Conservation (phyloP, 2,113 vertebrate species). For the Oncorhynchus tshawytscha region DNA sequence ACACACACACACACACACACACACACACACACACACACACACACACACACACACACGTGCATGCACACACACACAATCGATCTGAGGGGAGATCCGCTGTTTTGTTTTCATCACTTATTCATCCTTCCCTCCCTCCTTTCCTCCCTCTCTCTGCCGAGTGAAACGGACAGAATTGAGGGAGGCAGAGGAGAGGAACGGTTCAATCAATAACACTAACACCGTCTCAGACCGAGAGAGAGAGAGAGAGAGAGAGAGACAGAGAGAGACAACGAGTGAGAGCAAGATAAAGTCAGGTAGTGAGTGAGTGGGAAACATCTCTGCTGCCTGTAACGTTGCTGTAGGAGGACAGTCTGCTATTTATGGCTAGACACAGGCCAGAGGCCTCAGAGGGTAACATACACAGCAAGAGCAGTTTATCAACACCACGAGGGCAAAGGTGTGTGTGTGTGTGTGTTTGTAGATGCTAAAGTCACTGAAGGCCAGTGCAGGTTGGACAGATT, state of each 20-base stretch:
- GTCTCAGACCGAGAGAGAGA: no score
- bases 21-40: no score
- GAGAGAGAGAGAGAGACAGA: no score
- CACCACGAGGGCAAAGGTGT: slow-evolving; percentile 26
- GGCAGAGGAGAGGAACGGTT: slow-evolving; percentile 52
- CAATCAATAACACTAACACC: slow-evolving; percentile 55
- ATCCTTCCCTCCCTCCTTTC: slow-evolving; percentile 42
- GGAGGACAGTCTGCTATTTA: no score
- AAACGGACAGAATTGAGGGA: slow-evolving; percentile 40
- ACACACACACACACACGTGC: no score
- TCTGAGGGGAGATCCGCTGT: slow-evolving; percentile 67
- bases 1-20: no score
- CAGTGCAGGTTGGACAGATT: slow-evolving; percentile 50
- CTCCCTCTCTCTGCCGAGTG: slow-evolving; percentile 23
- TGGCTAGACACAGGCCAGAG: no score
- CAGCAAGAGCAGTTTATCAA: no score
- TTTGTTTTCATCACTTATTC: slow-evolving; percentile 82
- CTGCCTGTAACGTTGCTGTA: no score
- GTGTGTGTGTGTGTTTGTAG: background rate
- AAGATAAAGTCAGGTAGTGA: background rate
- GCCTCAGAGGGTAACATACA: no score
- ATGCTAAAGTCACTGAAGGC: slow-evolving; percentile 1
- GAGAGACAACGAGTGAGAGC: background rate
- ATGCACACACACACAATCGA: slow-evolving; percentile 56
- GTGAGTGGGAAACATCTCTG: background rate